Evolutionary conservation across 2,888 invertebrate genomes (phyloP).

Genomic region (Callyntrura guangdongensis): DNA sequence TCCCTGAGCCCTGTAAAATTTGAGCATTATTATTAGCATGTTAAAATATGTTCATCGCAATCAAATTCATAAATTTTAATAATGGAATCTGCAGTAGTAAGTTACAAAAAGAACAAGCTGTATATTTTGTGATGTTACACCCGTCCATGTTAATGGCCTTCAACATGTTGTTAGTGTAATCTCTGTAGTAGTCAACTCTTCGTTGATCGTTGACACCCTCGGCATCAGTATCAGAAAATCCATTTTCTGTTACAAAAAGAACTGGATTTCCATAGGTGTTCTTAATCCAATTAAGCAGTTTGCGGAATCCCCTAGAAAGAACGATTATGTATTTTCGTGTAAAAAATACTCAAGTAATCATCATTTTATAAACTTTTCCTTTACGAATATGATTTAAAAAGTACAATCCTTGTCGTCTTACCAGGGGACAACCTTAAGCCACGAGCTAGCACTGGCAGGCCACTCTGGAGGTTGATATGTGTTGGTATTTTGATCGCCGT

Average conservation of each 20-base stretch:
- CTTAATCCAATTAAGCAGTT: constrained; percentile 88
- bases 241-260: constrained; percentile 82
- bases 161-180: constrained; percentile 81
- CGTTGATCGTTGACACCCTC: constrained; percentile 74
- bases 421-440: constrained; percentile 77
- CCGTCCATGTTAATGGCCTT: constrained; percentile 82
- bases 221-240: constrained; percentile 78
- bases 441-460: constrained; percentile 75
- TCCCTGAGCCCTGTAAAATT: constrained; percentile 48
- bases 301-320: constrained; percentile 87
- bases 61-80: too few relatives aligned
- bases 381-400: background rate
- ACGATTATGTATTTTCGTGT: background rate
- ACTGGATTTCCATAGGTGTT: constrained; percentile 88
- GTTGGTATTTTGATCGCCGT: constrained; percentile 78
- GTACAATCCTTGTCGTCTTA: background rate
- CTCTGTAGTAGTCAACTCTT: constrained; percentile 79
- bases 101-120: constrained; percentile 81
- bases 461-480: constrained; percentile 79
- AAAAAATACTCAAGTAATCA: background rate
- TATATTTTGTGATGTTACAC: constrained; percentile 80
- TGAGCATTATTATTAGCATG: background rate
- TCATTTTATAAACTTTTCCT: too few relatives aligned
- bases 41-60: too few relatives aligned
- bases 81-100: constrained; percentile 71